Evolutionary conservation across 2,113 vertebrate genomes (phyloP).

Genomic region (Gallinago paraguaiae): DNA sequence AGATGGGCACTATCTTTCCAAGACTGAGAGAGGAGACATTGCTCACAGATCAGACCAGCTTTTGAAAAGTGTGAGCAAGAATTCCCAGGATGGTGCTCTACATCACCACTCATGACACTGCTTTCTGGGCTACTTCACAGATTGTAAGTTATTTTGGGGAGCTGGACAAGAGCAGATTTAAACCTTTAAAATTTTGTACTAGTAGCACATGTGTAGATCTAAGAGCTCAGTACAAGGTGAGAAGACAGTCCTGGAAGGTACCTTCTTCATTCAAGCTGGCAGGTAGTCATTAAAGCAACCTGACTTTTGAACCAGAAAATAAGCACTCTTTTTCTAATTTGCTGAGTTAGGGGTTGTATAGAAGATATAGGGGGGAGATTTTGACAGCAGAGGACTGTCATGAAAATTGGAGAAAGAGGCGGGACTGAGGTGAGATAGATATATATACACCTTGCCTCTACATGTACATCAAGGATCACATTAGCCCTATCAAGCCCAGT

Average conservation of each 20-base stretch:
- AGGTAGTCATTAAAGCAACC: background rate
- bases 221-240: background rate
- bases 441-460: no score
- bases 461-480: fast-evolving
- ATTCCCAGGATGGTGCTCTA: background rate
- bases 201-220: background rate
- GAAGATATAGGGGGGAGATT: background rate
- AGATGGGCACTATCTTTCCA: background rate
- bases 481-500: background rate
- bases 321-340: background rate
- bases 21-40: background rate
- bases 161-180: background rate
- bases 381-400: background rate
- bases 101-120: fast-evolving
- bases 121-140: background rate
- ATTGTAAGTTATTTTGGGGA: background rate
- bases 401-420: background rate
- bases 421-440: background rate
- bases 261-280: background rate
- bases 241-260: background rate
- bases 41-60: background rate
- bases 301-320: background rate
- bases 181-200: background rate
- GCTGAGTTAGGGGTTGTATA: background rate
- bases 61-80: background rate